Percentiles rank a stretch among this genome's conserved stretches.
Conservation (phyloP, 2,888 invertebrate genomes). For the Hirtodrosophila duncani region DNA sequence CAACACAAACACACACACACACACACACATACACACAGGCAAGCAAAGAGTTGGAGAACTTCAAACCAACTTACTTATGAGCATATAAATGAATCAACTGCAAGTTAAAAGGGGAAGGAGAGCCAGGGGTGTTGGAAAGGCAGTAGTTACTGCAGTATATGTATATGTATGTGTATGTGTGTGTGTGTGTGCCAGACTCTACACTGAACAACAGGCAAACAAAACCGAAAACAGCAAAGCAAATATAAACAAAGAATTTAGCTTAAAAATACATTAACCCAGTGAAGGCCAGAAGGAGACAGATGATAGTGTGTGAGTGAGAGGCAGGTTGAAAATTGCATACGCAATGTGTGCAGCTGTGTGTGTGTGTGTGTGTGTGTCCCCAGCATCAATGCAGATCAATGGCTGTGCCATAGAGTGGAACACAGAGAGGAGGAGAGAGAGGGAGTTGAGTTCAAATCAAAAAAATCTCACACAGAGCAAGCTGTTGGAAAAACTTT, state of each 20-base stretch:
- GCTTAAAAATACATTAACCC: constrained; percentile 72
- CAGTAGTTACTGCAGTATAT: no score
- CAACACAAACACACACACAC: no score
- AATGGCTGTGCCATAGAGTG: constrained; percentile 37
- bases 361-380: constrained; percentile 2
- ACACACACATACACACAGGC: no score
- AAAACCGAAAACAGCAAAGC: constrained; percentile 56
- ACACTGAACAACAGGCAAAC: constrained; percentile 37
- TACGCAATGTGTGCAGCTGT: constrained; percentile 39
- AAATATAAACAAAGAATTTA: constrained; percentile 72
- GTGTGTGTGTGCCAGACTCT: no score
- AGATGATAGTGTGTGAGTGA: constrained; percentile 1
- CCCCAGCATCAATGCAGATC: constrained; percentile 64
- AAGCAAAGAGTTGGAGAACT: no score
- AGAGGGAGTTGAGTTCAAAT: no score
- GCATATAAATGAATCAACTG: constrained; percentile 54
- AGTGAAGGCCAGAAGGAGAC: constrained; percentile 35
- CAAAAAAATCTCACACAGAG: constrained; percentile 5
- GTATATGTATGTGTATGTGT: no score
- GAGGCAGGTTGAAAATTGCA: constrained; percentile 49
- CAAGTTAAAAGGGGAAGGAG: constrained; percentile 37
- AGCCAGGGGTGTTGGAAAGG: not conserved
- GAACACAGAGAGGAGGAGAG: not conserved
- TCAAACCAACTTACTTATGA: constrained; percentile 58
- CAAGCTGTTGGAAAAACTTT: constrained; percentile 30